Evolutionary conservation across 2,888 invertebrate genomes (phyloP).

Genomic region (Balanococcus diminutus): DNA sequence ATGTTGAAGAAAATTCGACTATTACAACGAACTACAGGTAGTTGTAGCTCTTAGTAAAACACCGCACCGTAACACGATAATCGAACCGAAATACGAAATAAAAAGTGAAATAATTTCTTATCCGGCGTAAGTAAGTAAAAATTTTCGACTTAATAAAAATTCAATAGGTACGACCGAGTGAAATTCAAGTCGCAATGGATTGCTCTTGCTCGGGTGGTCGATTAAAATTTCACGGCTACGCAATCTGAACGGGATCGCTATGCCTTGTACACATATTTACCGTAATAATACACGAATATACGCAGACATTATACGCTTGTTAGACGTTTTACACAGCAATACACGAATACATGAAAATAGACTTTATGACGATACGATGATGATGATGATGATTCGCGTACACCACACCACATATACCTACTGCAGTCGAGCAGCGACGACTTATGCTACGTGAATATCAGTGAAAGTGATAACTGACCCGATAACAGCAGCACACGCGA

Average conservation of each 20-base stretch:
- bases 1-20: constrained; percentile 7
- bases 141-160: constrained; percentile 12
- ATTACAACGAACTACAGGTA: not conserved
- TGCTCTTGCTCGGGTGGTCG: not conserved
- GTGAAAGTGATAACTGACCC: constrained; percentile 36
- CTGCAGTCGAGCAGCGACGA: not conserved
- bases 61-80: not conserved
- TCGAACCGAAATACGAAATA: constrained; percentile 9
- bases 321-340: not conserved
- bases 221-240: constrained; percentile 37
- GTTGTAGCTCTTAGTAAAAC: not conserved
- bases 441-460: constrained; percentile 39
- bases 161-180: constrained; percentile 28
- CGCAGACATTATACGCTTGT: constrained; percentile 39
- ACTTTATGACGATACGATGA: constrained; percentile 2
- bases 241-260: not conserved
- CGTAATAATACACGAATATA: constrained; percentile 31
- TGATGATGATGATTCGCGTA: not conserved
- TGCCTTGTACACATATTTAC: constrained; percentile 3
- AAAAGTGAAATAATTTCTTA: constrained; percentile 20
- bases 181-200: constrained; percentile 7
- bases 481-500: constrained; percentile 29
- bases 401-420: not conserved
- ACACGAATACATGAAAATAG: constrained; percentile 26
- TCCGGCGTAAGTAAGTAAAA: not conserved